Percentiles rank a stretch among this genome's conserved stretches.
Evolutionary conservation across 2,113 vertebrate genomes (phyloP).

Genomic region (Arizona elegans): DNA sequence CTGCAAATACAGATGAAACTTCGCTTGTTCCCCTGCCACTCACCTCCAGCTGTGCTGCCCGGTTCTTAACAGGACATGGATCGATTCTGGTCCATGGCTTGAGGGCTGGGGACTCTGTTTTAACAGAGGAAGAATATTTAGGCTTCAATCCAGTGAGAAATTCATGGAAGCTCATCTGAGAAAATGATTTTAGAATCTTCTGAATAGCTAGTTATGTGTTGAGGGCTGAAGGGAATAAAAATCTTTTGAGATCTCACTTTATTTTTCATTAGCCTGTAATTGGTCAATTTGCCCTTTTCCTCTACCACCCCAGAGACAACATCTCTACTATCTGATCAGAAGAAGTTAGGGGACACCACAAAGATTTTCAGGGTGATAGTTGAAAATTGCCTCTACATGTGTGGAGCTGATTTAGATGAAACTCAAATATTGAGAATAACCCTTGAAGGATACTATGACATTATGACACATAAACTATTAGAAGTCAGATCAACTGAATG

Average conservation of each 20-base stretch:
- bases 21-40: neutral
- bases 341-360: neutral
- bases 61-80: neutral
- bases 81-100: neutral
- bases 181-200: neutral
- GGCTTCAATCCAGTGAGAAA: neutral
- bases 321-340: neutral
- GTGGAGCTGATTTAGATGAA: neutral
- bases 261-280: neutral
- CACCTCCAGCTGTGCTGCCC: neutral
- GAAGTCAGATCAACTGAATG: neutral
- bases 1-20: neutral
- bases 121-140: neutral
- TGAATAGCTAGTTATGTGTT: neutral
- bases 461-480: neutral
- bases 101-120: neutral
- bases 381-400: neutral
- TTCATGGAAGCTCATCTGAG: neutral
- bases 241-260: neutral
- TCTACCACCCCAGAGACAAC: neutral
- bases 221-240: neutral
- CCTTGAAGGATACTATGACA: neutral
- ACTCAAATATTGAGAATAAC: neutral
- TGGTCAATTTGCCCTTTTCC: neutral
- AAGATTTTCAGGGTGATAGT: neutral